These are phyloP conservation scores for Rhinoptilus africanus DNA, from an alignment of 2,113 vertebrate species.

Conservation along the genomic window DNA sequence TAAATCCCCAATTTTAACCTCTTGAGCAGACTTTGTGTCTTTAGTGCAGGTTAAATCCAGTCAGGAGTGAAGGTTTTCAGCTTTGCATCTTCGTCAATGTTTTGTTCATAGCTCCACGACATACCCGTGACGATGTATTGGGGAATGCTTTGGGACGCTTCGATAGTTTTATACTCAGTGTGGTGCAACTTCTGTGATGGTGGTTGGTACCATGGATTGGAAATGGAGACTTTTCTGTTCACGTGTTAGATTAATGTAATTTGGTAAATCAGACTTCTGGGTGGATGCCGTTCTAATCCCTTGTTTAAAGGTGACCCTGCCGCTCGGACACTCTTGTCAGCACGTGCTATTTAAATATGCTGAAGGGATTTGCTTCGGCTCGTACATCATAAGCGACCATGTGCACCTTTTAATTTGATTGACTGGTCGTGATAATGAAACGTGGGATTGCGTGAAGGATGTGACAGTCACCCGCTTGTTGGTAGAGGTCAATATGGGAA, in stretches of 20 bases:
- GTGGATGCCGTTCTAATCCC: neutral
- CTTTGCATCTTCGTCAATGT: neutral
- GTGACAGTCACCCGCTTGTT: neutral
- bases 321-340: neutral
- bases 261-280: neutral
- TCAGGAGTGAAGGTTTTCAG: neutral
- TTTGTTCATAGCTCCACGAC: neutral
- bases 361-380: neutral
- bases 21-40: neutral
- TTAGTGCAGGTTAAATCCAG: neutral
- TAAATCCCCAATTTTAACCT: slow-evolving; percentile 14
- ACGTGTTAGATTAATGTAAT: neutral
- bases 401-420: neutral
- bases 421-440: neutral
- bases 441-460: neutral
- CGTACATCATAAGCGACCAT: neutral
- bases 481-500: neutral
- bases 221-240: neutral
- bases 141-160: neutral
- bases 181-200: neutral
- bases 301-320: neutral
- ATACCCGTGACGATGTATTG: fast-evolving
- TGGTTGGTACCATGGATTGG: neutral
- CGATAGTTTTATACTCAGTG: neutral
- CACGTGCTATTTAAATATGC: neutral